Conservation (phyloP, 1,140 invertebrate species). For the Drosophila ercepeae region DNA sequence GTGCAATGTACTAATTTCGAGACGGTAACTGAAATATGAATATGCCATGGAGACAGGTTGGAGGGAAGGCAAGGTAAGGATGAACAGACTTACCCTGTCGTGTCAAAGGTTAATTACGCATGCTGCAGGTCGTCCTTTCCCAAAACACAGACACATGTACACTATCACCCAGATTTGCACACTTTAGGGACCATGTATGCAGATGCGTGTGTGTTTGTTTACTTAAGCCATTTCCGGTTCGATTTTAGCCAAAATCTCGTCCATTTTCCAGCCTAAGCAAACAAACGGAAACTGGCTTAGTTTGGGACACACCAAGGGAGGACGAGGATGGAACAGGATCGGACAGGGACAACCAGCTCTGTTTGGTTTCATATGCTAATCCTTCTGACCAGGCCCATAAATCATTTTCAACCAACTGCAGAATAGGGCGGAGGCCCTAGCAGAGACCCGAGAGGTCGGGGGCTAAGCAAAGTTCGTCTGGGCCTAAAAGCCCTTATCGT, state of each 20-base stretch:
- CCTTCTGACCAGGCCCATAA: conserved; percentile 68
- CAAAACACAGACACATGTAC: conserved; percentile 19
- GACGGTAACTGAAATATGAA: conserved; percentile 77
- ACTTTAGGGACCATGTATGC: neutral
- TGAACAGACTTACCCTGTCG: conserved; percentile 21
- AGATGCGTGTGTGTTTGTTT: conserved; percentile 41
- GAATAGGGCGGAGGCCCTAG: neutral
- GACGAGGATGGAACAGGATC: neutral
- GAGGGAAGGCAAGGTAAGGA: neutral
- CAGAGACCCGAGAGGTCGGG: conserved; percentile 14
- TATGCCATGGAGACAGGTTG: conserved; percentile 34
- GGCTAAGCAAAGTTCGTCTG: conserved; percentile 50
- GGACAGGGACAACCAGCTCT: conserved; percentile 61
- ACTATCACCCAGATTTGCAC: conserved; percentile 8
- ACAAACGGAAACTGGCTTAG: conserved; percentile 56
- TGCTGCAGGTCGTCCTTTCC: conserved; percentile 66
- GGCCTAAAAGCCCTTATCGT: conserved; percentile 63
- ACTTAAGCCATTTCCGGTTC: conserved; percentile 79
- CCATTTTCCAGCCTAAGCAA: conserved; percentile 51
- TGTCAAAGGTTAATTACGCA: conserved; percentile 82
- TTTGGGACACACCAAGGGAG: neutral
- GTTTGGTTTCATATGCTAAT: conserved; percentile 79
- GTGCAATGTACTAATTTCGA: conserved; percentile 68
- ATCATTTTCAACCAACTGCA: conserved; percentile 51
- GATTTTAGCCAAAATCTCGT: conserved; percentile 62